These are phyloP conservation scores for Drosophila repletoides DNA, from an alignment of 1,140 invertebrate genomes.

Conservation along the genomic window DNA sequence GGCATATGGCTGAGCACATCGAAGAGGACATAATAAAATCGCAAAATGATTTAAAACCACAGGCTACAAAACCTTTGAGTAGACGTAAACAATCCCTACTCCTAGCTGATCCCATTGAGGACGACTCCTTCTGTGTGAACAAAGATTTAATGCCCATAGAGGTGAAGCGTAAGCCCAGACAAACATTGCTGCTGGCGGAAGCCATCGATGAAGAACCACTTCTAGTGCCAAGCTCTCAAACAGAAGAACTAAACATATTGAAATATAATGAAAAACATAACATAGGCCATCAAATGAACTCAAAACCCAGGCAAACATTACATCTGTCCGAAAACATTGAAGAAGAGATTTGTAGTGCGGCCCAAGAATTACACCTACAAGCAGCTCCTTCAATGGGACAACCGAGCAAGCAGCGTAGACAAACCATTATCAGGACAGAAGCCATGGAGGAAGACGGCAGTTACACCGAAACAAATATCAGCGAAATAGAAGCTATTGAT, in stretches of 20 bases:
- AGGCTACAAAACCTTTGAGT: not conserved
- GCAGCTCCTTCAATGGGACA: not conserved
- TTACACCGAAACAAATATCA: not conserved
- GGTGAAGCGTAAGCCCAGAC: not conserved
- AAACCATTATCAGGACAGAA: not conserved
- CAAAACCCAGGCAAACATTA: not conserved
- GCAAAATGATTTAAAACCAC: not conserved
- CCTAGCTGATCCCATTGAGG: conserved; percentile 9
- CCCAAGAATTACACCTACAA: not conserved
- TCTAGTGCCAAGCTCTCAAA: too few relatives aligned
- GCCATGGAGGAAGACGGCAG: not conserved
- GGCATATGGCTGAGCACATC: not conserved
- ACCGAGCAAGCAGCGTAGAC: not conserved
- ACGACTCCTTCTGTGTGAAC: not conserved
- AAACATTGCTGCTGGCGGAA: not conserved
- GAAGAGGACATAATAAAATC: not conserved
- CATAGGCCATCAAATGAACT: not conserved
- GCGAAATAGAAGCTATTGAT: not conserved
- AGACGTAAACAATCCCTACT: not conserved
- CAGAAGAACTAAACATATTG: too few relatives aligned
- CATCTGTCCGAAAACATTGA: not conserved
- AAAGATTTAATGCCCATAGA: too few relatives aligned
- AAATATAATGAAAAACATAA: not conserved
- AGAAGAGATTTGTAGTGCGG: not conserved
- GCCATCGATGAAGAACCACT: conserved; percentile 10